These are phyloP conservation scores for Chelon labrosus DNA, from an alignment of 2,797 vertebrate species.

Conservation along the genomic window DNA sequence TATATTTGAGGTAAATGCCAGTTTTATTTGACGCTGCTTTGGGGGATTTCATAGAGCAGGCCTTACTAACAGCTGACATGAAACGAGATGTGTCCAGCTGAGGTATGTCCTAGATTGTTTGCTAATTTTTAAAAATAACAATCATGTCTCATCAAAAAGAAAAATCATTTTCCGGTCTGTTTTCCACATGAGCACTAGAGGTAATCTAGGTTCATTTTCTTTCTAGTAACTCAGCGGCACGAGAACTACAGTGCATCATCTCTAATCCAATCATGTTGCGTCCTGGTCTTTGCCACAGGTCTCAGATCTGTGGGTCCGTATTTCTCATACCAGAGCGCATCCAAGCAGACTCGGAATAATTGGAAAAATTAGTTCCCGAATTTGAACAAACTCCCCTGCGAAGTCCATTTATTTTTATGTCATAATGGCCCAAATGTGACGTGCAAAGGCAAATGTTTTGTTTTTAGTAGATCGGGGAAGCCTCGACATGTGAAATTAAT, in stretches of 20 bases:
- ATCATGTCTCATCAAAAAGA: too few species aligned
- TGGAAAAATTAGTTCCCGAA: too few species aligned
- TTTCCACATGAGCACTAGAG: neutral
- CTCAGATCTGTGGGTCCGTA: constrained; percentile 19
- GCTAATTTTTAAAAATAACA: too few species aligned
- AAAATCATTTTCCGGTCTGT: neutral
- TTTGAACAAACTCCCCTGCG: too few species aligned
- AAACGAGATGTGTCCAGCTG: neutral
- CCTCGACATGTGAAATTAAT: too few species aligned
- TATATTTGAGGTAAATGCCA: neutral
- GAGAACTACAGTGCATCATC: neutral
- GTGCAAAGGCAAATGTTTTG: too few species aligned
- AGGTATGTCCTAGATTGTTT: neutral
- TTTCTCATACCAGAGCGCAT: constrained; percentile 1
- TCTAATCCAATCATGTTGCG: neutral
- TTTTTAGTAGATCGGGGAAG: too few species aligned
- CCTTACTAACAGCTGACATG: neutral
- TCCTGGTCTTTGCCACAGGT: constrained; percentile 9
- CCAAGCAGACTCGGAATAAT: too few species aligned
- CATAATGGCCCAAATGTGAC: too few species aligned
- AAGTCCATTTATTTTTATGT: too few species aligned
- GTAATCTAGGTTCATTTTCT: neutral
- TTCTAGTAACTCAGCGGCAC: too few species aligned
- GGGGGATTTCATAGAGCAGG: neutral
- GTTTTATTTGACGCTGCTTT: neutral